Base-by-base conservation (phyloP, 2,113 vertebrate genomes). In the Tichodroma muraria region DNA sequence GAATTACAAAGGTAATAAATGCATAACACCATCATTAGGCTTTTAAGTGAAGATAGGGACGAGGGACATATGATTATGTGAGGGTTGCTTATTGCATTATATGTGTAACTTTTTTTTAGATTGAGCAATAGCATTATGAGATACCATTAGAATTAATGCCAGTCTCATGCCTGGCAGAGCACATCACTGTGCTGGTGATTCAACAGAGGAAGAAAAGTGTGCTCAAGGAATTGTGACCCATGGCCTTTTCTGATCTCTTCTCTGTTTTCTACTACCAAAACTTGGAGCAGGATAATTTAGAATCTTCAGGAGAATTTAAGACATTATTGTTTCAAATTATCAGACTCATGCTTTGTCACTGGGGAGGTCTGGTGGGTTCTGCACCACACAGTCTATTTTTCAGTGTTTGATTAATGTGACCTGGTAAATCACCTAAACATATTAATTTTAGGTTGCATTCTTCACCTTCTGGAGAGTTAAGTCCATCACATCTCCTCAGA, bases 1-100 rank as follows among this genome's bases (percentile, higher is more conserved):
- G 98, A 98, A 96, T 98, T 98, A 69, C 98, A 99, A 97, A 99
- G 98, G 99, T 99, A 95, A 94, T 86, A 30, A 83, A 50, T 1
- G 5, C 47, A 54, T 69, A n/a, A 42, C 9, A 53, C 38, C 31
- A 33, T 85, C 3, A 15, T 44, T 45, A 64, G 56, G 15, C 42
- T 49, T 77, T 70, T 77, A 53, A 91, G 23, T 73, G 30, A 88
- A 77, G 52, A 33, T 8, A n/a, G 52, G 40, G 40, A n/a, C 13
- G 18, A 80, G 15, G 19, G 40, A 8, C n/a, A 8, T 2, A 1
- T 56, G 71, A 42, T 83, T 56, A 27, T 54, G 10, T 57, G 86
- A 50, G 33, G 49, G 11, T 81, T 66, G 47, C 45, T 68, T 45
- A 35, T 49, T 66, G 15, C 68, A 11, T 82, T 49, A 5, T 4